Evolutionary conservation across 2,113 vertebrate genomes (phyloP).

Genomic region (Pseudorasbora parva): DNA sequence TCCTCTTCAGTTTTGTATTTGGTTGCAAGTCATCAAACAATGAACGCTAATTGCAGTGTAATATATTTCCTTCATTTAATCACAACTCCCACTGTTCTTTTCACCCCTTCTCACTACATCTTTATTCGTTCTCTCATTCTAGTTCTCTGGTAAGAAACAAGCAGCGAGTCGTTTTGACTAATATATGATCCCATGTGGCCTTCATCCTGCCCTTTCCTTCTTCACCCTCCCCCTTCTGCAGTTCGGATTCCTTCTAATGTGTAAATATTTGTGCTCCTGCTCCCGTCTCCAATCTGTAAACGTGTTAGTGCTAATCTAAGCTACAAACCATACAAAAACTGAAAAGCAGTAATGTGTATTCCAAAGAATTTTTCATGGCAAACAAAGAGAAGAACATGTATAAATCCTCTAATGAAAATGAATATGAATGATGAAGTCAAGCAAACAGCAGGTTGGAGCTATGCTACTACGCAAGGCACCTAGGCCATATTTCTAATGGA

Average conservation of each 20-base stretch:
- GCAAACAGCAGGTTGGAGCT: slow-evolving; percentile 65
- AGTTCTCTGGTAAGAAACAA: slow-evolving; percentile 38
- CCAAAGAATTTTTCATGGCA: slow-evolving; percentile 21
- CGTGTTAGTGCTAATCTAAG: slow-evolving; percentile 43
- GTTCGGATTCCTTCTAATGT: slow-evolving; percentile 20
- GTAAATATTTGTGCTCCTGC: slow-evolving; percentile 46
- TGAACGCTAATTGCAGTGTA: slow-evolving; percentile 2
- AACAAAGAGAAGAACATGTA: slow-evolving; percentile 5
- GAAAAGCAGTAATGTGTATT: slow-evolving; percentile 16
- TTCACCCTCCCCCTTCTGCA: neutral
- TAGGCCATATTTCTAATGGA: slow-evolving; percentile 80
- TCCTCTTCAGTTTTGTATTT: neutral
- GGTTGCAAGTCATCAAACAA: slow-evolving; percentile 23
- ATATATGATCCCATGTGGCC: neutral
- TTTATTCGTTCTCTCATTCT: slow-evolving; percentile 43
- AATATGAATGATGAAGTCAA: slow-evolving; percentile 62
- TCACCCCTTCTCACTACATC: slow-evolving; percentile 18
- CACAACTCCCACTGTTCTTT: slow-evolving; percentile 22
- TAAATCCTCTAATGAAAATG: slow-evolving; percentile 43
- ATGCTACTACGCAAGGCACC: slow-evolving; percentile 69
- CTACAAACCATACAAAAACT: slow-evolving; percentile 22
- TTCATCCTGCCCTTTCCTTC: neutral
- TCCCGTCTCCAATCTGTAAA: slow-evolving; percentile 30
- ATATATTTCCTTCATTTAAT: slow-evolving; percentile 14
- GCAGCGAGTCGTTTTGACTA: slow-evolving; percentile 5